These are phyloP conservation scores for Coptodon bakossiorum DNA, from an alignment of 2,113 vertebrate species.

Conservation along the genomic window DNA sequence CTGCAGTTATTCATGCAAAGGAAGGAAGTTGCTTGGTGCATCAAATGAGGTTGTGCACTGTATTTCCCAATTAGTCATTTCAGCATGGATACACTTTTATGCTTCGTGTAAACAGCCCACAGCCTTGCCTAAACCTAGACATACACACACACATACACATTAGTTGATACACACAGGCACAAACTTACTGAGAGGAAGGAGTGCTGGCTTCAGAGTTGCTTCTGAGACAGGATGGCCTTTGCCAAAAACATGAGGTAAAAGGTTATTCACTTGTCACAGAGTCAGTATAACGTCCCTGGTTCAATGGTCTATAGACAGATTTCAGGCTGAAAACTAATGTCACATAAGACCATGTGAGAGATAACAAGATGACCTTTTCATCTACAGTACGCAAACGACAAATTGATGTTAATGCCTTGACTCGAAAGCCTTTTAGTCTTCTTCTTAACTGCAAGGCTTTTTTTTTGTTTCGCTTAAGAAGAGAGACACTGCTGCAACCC, in stretches of 20 bases:
- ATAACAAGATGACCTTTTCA: conserved; percentile 61
- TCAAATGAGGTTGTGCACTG: conserved; percentile 50
- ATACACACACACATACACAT: not conserved
- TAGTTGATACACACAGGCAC: not conserved
- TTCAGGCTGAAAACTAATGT: conserved; percentile 22
- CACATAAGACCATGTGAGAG: conserved; percentile 16
- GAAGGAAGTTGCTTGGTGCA: conserved; percentile 23
- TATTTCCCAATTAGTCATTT: conserved; percentile 66
- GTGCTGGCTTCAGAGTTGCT: conserved; percentile 9
- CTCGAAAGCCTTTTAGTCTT: not conserved
- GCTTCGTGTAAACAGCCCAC: conserved; percentile 52
- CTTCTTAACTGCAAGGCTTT: not conserved
- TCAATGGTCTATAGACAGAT: conserved; percentile 23
- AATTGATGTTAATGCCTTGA: conserved; percentile 41
- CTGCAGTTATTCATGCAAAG: conserved; percentile 54
- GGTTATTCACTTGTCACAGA: conserved; percentile 37
- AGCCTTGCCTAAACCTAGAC: conserved; percentile 36
- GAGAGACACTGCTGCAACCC: not conserved
- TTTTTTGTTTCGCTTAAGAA: not conserved
- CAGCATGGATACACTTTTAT: conserved; percentile 67
- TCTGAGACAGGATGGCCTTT: conserved; percentile 56
- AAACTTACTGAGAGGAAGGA: not conserved
- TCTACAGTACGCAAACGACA: conserved; percentile 36
- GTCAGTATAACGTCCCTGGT: conserved; percentile 26
- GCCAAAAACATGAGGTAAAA: conserved; percentile 51